Evolutionary conservation across 2,113 vertebrate genomes (phyloP), one percentile per base, ranked within the genome.

Genomic region (Sterrhoptilus dennistouni): DNA sequence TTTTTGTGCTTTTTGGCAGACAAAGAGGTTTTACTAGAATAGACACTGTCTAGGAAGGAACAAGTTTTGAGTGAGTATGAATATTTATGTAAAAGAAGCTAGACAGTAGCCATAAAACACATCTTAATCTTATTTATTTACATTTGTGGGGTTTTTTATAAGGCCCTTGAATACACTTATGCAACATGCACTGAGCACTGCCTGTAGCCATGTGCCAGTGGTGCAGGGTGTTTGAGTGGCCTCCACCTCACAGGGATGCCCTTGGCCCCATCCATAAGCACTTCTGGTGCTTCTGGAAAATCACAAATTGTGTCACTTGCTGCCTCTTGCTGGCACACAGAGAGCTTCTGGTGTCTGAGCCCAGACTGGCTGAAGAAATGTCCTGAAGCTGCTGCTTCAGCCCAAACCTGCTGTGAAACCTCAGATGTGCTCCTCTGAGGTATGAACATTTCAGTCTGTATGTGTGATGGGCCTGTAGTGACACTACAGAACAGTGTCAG

Each of bases 111-210:
- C 14, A 28, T 76, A 59, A 82, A 86, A 22, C 13, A 38, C 19
- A 33, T 27, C 19, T 64, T 52, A 27, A 61, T 74, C 36, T 79
- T 71, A 35, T 31, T 57, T 44, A 40, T 9, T 57, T 29, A 56
- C 2, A 13, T 45, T 60, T 36, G 13, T 60, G 33, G 1, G 2
- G 11, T 53, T 76, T 6, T 1, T 53, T 10, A 15, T 31, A 60
- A 63, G 64, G 20, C 11, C 16, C 6, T 29, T 33, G 27, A 52
- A 21, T 13, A 21, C 12, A 40, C 7, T n/a, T n/a, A 36, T 4
- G 4, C 11, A 13, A 23, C 9, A 9, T 10, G 31, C 28, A 54
- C 49, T 9, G 49, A 53, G 23, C 0, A 0, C 47, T 15, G n/a
- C 27, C 42, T 40, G 49, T 54, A 74, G 60, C 27, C 27, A 14